phyloP scores from a whole-genome alignment of 2,113 vertebrate genomes.

The Halichoerus grypus region DNA sequence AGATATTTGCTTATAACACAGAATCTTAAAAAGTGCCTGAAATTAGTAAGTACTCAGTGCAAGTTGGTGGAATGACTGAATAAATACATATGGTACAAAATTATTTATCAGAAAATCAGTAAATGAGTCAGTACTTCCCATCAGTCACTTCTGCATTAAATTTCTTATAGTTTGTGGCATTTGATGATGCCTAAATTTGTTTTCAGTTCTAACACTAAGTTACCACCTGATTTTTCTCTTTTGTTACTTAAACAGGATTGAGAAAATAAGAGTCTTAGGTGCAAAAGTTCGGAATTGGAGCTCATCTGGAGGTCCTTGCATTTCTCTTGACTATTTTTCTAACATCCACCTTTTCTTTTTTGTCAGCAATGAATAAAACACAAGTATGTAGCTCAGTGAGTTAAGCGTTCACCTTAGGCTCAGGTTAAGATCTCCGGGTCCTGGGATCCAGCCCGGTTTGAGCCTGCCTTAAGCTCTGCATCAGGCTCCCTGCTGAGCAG shows the following conservation, averaged over 20 bases:
- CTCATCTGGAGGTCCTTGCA: neutral
- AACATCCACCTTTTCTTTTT: neutral
- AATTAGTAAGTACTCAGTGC: neutral
- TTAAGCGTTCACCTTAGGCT: neutral
- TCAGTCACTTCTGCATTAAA: neutral
- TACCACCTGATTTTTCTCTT: neutral
- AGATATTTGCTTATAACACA: neutral
- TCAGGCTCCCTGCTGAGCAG: neutral
- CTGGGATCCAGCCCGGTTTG: neutral
- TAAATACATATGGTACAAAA: neutral
- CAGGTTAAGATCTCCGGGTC: neutral
- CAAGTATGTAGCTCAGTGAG: neutral
- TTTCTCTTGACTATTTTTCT: conserved; percentile 11
- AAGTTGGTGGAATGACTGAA: neutral
- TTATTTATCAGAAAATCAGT: neutral
- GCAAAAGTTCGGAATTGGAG: neutral
- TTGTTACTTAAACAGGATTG: neutral
- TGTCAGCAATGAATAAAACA: neutral
- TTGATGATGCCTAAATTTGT: neutral
- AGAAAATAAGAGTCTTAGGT: accelerated
- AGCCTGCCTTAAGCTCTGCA: neutral
- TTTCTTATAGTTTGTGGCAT: neutral
- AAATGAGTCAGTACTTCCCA: neutral
- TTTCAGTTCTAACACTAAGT: neutral
- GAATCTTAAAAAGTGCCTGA: neutral